These are phyloP conservation scores for Pseudomyrmex dendroicus DNA, from an alignment of 1,140 invertebrate genomes.

Conservation along the genomic window DNA sequence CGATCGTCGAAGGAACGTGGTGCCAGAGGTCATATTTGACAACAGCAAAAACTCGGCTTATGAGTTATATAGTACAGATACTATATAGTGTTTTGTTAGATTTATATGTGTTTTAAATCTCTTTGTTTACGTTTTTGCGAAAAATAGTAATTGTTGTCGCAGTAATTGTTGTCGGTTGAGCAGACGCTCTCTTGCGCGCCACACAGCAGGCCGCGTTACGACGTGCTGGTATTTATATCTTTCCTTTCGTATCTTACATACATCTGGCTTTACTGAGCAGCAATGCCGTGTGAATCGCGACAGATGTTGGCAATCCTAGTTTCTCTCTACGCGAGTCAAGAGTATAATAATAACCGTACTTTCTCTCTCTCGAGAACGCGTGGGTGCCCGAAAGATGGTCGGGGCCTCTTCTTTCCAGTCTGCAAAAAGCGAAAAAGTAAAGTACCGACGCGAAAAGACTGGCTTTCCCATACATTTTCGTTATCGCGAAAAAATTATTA, in stretches of 20 bases:
- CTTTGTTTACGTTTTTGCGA: too few relatives aligned
- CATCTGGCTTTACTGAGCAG: background rate
- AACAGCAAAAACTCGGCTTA: too few relatives aligned
- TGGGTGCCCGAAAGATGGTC: background rate
- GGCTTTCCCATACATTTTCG: background rate
- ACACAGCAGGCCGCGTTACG: too few relatives aligned
- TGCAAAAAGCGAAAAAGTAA: slow-evolving; percentile 1
- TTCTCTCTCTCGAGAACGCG: background rate
- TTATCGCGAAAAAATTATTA: background rate
- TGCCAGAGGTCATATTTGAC: too few relatives aligned
- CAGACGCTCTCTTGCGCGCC: too few relatives aligned
- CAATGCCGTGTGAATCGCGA: slow-evolving; percentile 17
- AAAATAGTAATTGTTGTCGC: too few relatives aligned
- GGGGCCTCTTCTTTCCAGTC: background rate
- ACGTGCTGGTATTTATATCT: too few relatives aligned
- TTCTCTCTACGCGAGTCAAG: background rate
- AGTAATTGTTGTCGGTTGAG: too few relatives aligned
- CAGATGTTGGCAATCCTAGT: slow-evolving; percentile 11
- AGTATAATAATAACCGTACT: slow-evolving; percentile 12
- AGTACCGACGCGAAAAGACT: background rate
- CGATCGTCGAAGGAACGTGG: background rate
- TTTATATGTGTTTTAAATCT: too few relatives aligned
- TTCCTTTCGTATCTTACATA: background rate
- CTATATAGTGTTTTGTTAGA: background rate
- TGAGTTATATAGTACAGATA: background rate